phyloP scores from a whole-genome alignment of 2,113 vertebrate species.

The Mobula hypostoma region DNA sequence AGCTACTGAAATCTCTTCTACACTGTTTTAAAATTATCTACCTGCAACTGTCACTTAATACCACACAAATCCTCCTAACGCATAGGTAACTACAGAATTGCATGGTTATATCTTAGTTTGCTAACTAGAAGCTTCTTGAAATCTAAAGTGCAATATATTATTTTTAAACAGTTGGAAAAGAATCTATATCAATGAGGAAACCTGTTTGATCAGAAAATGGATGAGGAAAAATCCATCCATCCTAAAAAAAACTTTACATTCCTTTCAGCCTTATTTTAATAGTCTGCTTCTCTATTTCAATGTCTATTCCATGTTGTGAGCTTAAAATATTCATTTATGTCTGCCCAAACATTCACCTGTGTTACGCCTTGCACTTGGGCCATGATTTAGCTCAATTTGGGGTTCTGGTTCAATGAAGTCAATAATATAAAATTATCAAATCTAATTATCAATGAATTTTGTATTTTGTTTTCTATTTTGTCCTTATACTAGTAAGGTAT shows the following conservation, averaged over 20 bases:
- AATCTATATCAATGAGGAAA: not conserved
- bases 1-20: not conserved
- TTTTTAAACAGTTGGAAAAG: not conserved
- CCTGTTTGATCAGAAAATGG: not conserved
- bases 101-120: not conserved
- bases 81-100: not conserved
- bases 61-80: not conserved
- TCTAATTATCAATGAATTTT: not conserved
- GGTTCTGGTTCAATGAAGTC: not conserved
- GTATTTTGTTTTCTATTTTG: not conserved
- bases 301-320: not conserved
- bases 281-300: too few relatives aligned
- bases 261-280: not conserved
- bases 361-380: not conserved
- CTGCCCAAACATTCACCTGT: not conserved
- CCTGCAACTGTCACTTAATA: not conserved
- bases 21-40: not conserved
- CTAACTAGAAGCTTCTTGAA: not conserved
- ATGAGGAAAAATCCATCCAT: not conserved
- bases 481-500: not conserved
- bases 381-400: not conserved
- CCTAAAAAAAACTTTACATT: not conserved
- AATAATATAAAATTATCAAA: not conserved
- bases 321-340: not conserved
- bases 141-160: not conserved